These are phyloP conservation scores for Scyliorhinus canicula DNA, from an alignment of 2,797 vertebrate genomes.

Conservation along the genomic window DNA sequence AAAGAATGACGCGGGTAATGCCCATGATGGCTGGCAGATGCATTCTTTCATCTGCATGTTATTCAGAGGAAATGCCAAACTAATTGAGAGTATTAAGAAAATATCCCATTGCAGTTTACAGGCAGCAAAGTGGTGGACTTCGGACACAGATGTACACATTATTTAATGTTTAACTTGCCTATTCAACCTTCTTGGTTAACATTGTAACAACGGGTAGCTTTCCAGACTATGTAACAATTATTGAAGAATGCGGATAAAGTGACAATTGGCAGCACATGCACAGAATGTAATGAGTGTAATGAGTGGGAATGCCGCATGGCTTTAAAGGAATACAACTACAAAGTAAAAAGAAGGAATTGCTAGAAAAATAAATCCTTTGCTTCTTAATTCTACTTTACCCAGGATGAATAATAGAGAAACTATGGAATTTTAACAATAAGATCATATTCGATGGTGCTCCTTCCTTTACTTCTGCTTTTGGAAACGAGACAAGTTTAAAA, in stretches of 20 bases:
- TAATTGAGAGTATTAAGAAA: constrained; percentile 51
- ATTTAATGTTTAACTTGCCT: background rate
- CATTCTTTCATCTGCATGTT: constrained; percentile 41
- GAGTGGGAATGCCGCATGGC: background rate
- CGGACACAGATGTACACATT: background rate
- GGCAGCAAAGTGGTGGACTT: constrained; percentile 39
- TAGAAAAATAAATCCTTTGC: background rate
- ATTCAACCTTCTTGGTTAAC: background rate
- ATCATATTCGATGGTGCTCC: background rate
- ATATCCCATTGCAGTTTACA: constrained; percentile 49
- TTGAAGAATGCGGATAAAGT: background rate
- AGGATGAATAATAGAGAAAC: background rate
- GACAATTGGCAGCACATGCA: too few relatives aligned
- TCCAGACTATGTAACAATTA: constrained; percentile 19
- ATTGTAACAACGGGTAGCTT: background rate
- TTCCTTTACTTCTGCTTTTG: background rate
- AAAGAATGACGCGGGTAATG: constrained; percentile 4
- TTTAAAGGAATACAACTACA: background rate
- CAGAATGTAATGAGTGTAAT: background rate
- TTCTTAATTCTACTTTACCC: background rate
- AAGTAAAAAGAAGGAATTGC: background rate
- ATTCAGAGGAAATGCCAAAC: constrained; percentile 50
- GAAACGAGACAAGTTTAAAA: background rate
- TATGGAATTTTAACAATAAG: background rate
- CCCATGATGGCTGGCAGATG: constrained; percentile 43